These are phyloP conservation scores for Acanthosoma haemorrhoidale DNA, from an alignment of 2,888 invertebrate species.

Conservation along the genomic window DNA sequence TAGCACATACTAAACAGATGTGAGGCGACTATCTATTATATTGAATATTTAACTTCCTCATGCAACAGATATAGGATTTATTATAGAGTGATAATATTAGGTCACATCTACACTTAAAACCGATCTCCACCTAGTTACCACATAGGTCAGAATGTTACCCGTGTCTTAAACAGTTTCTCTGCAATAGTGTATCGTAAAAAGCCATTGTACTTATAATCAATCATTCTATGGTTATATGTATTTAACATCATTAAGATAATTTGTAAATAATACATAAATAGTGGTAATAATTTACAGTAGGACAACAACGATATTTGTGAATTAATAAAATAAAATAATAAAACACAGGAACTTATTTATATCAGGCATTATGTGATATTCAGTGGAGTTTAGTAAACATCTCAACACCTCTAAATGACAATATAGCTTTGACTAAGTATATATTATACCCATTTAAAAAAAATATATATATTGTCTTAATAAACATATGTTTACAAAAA, in stretches of 20 bases:
- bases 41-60: not conserved
- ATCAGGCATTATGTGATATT: slow-evolving; percentile 15
- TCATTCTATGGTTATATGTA: not conserved
- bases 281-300: not conserved
- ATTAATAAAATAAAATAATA: not conserved
- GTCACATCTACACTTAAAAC: not conserved
- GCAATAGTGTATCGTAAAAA: not conserved
- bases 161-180: not conserved
- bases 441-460: not conserved
- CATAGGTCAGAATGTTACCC: not conserved
- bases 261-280: not conserved
- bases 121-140: slow-evolving; percentile 23
- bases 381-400: not conserved
- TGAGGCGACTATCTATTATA: not conserved
- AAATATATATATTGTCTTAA: not conserved
- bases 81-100: slow-evolving; percentile 5
- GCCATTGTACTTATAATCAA: not conserved
- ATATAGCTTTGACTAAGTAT: not conserved
- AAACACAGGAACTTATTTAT: not conserved
- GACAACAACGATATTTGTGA: not conserved
- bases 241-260: not conserved
- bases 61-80: not conserved
- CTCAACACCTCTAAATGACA: slow-evolving; percentile 17
- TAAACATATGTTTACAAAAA: not conserved
- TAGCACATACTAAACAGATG: not conserved